A percentile compares a stretch with the other conserved stretches of the same genome.
These are phyloP conservation scores for Pelosia muscerda DNA, from an alignment of 2,888 invertebrate genomes.

Conservation along the genomic window DNA sequence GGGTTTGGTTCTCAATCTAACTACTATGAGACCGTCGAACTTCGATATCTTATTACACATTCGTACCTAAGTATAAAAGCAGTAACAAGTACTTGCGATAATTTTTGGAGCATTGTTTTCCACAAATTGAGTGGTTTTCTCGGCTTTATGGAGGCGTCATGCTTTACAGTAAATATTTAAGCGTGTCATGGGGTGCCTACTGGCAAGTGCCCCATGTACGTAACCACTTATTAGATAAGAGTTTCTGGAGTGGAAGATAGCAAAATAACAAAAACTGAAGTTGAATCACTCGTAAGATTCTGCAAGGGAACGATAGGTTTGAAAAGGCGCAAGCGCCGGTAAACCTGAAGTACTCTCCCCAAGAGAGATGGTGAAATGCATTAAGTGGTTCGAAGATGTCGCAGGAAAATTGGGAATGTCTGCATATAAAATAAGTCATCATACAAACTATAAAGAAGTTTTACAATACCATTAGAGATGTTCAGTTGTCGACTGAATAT, in stretches of 20 bases:
- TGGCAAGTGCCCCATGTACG: no score
- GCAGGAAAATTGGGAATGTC: not conserved
- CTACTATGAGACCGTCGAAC: not conserved
- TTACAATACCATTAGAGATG: not conserved
- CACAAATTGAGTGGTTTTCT: no score
- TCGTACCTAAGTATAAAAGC: no score
- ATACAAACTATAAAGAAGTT: not conserved
- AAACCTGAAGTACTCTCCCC: not conserved
- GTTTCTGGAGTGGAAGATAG: no score
- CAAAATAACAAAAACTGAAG: not conserved
- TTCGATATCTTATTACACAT: not conserved
- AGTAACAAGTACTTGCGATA: no score
- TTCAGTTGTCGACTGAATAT: no score
- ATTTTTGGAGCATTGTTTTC: no score
- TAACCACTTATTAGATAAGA: no score
- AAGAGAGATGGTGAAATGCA: not conserved
- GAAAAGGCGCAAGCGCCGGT: not conserved
- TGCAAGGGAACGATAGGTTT: not conserved
- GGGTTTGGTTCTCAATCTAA: not conserved
- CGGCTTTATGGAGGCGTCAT: no score
- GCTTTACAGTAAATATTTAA: no score
- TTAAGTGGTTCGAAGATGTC: not conserved
- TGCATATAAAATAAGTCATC: no score
- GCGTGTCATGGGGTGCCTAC: no score
- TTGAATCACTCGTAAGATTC: not conserved